phyloP scores from a whole-genome alignment of 2,888 invertebrate genomes.

The Dynastes hyllus region DNA sequence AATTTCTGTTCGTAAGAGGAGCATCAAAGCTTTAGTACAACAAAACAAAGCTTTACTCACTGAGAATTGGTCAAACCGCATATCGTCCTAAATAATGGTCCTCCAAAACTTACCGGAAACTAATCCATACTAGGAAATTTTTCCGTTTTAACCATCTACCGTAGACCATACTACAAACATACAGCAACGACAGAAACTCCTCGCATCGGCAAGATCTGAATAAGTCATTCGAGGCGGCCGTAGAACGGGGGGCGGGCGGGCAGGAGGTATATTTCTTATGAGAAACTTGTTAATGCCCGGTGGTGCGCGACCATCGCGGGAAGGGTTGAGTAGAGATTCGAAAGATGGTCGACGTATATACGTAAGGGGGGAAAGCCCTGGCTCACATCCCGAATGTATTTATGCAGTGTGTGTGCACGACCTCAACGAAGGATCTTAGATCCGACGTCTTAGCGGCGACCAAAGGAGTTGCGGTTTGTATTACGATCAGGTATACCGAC shows the following conservation, averaged over 20 bases:
- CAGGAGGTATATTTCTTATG: constrained; percentile 59
- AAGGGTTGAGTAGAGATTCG: constrained; percentile 54
- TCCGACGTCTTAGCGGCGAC: constrained; percentile 61
- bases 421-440: constrained; percentile 34
- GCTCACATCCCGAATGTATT: constrained; percentile 61
- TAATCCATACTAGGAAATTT: constrained; percentile 28
- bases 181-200: constrained; percentile 40
- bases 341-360: constrained; percentile 32
- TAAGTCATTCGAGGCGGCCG: constrained; percentile 60
- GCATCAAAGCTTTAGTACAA: too few relatives aligned
- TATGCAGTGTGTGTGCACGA: constrained; percentile 61
- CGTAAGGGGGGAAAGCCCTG: constrained; percentile 2
- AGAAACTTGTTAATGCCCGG: constrained; percentile 63
- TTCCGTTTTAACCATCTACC: constrained; percentile 12
- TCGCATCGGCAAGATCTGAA: constrained; percentile 57
- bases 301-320: constrained; percentile 52
- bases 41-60: too few relatives aligned
- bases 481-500: constrained; percentile 67
- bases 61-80: too few relatives aligned
- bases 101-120: constrained; percentile 23
- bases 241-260: not conserved
- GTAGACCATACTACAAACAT: not conserved
- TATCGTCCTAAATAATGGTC: constrained; percentile 9
- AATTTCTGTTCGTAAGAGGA: too few relatives aligned
- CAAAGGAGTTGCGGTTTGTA: constrained; percentile 67